These are phyloP conservation scores for Apaloderma vittatum DNA, from an alignment of 2,113 vertebrate genomes.

Conservation along the genomic window DNA sequence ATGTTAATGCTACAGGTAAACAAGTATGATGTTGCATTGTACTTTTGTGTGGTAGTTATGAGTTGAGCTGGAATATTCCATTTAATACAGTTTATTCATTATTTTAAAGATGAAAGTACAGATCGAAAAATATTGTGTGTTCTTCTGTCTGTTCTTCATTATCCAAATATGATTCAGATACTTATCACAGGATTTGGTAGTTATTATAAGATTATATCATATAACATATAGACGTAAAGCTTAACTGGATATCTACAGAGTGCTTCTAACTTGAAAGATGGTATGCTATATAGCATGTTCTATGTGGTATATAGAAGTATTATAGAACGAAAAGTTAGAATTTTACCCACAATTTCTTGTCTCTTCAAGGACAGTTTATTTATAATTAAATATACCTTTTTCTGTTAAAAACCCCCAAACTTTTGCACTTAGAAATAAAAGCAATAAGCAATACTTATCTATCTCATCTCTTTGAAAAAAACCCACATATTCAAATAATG, in stretches of 20 bases:
- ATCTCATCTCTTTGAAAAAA: not conserved
- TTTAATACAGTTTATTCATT: not conserved
- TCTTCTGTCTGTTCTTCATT: not conserved
- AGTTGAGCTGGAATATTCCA: not conserved
- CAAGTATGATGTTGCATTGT: not conserved
- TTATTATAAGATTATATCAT: not conserved
- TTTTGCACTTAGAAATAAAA: not conserved
- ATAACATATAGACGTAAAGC: not conserved
- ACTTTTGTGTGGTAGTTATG: not conserved
- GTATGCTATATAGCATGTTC: accelerated
- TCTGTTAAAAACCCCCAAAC: too few relatives aligned
- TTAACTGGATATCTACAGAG: not conserved
- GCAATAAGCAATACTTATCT: not conserved
- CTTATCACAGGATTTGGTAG: not conserved
- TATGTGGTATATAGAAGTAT: not conserved
- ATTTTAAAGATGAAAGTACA: not conserved
- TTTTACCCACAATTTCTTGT: not conserved
- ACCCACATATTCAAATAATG: accelerated
- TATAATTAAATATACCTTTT: not conserved
- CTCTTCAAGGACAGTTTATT: not conserved
- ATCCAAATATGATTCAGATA: not conserved
- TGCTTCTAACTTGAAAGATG: not conserved
- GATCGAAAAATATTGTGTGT: not conserved
- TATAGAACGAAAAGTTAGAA: not conserved
- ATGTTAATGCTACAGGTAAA: not conserved